Evolutionary conservation across 1,140 invertebrate species (phyloP).

Genomic region (Drosophila yakuba): DNA sequence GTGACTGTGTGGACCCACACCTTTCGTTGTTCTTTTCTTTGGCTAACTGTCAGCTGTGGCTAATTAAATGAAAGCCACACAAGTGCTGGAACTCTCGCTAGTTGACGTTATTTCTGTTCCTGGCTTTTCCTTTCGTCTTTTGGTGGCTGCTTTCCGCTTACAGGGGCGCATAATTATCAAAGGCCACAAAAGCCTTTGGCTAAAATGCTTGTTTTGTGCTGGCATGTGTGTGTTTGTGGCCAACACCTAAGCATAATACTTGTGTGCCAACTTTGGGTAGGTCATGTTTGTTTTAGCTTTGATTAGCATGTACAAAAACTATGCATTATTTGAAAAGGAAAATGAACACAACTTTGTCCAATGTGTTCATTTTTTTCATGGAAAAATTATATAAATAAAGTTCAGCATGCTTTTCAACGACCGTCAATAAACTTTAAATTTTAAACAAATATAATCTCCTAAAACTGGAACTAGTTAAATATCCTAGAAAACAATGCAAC

Average conservation of each 20-base stretch:
- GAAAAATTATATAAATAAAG: not conserved
- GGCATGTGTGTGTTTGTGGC: constrained; percentile 23
- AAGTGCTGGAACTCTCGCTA: constrained; percentile 79
- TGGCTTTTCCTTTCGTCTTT: constrained; percentile 1
- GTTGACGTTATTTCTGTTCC: constrained; percentile 33
- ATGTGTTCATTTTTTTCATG: not conserved
- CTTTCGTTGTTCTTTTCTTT: constrained; percentile 65
- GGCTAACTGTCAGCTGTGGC: constrained; percentile 80
- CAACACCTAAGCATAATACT: constrained; percentile 42
- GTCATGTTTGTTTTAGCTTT: constrained; percentile 5
- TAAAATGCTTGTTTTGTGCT: constrained; percentile 18
- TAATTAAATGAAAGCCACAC: constrained; percentile 79
- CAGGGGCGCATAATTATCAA: constrained; percentile 67
- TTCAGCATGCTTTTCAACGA: not conserved
- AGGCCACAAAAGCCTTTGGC: constrained; percentile 29
- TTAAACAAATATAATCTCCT: no score
- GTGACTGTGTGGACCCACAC: constrained; percentile 15
- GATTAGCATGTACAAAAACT: constrained; percentile 16
- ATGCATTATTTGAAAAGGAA: not conserved
- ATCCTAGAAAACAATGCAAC: no score
- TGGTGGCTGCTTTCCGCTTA: constrained; percentile 56
- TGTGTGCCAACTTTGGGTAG: constrained; percentile 6
- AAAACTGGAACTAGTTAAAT: no score
- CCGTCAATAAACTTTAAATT: no score
- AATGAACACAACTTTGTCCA: not conserved